A percentile compares a stretch with the other conserved stretches of the same genome.
Evolutionary conservation across 30 jellyfish, hydroid and myxozoan genomes (phyloP).

Genomic region (Hydractinia echinata): DNA sequence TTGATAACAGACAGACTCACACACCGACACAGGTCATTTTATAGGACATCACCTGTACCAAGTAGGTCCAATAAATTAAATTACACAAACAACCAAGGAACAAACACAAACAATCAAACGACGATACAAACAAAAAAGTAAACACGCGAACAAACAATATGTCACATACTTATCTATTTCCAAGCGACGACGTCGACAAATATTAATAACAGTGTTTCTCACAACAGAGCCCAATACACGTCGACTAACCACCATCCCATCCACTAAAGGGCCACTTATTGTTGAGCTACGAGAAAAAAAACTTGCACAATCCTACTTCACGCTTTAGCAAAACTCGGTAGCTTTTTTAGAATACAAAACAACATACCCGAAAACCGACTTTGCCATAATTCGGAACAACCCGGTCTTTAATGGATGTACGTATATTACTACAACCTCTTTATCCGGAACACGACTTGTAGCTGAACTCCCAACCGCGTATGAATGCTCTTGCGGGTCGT

Average conservation of each 20-base stretch:
- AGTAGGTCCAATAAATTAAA: background rate
- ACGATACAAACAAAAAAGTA: background rate
- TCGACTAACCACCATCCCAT: constrained; percentile 87
- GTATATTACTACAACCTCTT: constrained; percentile 63
- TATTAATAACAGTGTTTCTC: constrained; percentile 70
- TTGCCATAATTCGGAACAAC: constrained; percentile 51
- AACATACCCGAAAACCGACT: constrained; percentile 77
- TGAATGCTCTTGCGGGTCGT: constrained; percentile 35
- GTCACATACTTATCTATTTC: constrained; percentile 74
- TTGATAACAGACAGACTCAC: too few relatives aligned
- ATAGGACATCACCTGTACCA: too few relatives aligned
- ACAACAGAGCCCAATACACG: constrained; percentile 78
- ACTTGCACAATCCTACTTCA: background rate
- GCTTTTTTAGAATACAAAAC: background rate
- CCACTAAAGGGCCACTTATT: constrained; percentile 85
- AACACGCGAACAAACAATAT: background rate
- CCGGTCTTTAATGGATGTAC: constrained; percentile 94
- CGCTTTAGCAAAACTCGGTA: background rate
- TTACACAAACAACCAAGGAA: background rate
- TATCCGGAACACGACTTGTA: constrained; percentile 86
- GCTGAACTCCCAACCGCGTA: constrained; percentile 25
- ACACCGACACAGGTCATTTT: too few relatives aligned
- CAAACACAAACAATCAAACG: too few relatives aligned
- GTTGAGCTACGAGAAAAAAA: constrained; percentile 47
- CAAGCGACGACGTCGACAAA: constrained; percentile 73